Evolutionary conservation across 2,797 vertebrate species (phyloP).

Genomic region (Alca torda): DNA sequence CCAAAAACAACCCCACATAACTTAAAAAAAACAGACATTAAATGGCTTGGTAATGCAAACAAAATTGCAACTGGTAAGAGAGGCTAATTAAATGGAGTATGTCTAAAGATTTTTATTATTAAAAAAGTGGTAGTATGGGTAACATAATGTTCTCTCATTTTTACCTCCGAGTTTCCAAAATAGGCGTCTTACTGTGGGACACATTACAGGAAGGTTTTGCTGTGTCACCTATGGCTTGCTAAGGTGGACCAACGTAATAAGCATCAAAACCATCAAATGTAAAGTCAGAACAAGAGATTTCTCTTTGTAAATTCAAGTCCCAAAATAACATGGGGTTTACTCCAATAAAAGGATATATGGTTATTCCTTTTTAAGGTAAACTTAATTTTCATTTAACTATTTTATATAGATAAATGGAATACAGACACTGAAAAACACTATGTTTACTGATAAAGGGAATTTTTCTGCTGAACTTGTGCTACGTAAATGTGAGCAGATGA

Average conservation of each 20-base stretch:
- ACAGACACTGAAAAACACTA: background rate
- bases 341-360: background rate
- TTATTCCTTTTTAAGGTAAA: background rate
- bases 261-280: background rate
- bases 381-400: background rate
- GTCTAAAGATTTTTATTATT: background rate
- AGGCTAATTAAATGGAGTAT: background rate
- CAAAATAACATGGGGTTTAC: background rate
- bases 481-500: background rate
- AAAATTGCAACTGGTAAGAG: background rate
- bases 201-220: background rate
- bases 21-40: background rate
- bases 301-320: background rate
- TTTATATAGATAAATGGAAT: background rate
- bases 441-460: background rate
- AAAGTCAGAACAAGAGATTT: background rate
- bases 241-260: fast-evolving
- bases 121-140: fast-evolving
- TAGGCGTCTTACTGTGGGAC: background rate
- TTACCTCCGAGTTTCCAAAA: background rate
- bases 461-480: background rate
- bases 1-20: fast-evolving
- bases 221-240: background rate
- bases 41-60: background rate
- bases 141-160: background rate